Conservation (phyloP, 2,888 invertebrate species). For the Priapulus caudatus region DNA sequence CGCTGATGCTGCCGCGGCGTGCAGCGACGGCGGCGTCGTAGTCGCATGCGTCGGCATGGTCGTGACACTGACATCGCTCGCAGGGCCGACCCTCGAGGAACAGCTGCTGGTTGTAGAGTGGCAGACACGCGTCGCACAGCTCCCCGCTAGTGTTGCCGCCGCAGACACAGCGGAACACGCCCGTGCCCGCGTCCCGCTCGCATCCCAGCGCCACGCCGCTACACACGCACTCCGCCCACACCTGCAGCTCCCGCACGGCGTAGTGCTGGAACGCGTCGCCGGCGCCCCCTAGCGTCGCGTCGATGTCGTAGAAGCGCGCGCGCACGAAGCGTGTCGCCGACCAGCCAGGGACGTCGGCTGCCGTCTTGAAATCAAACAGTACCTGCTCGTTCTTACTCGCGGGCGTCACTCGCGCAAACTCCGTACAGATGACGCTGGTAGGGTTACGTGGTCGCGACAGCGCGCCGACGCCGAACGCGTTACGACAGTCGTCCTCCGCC, state of each 20-base stretch:
- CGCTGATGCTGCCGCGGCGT: background rate
- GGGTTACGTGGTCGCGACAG: conserved; percentile 15
- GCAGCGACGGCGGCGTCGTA: background rate
- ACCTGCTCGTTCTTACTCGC: conserved; percentile 11
- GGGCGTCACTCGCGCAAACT: conserved; percentile 13
- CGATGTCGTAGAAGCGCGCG: conserved; percentile 25
- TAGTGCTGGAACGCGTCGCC: conserved; percentile 26
- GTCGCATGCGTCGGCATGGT: background rate
- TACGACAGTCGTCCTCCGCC: conserved; percentile 18
- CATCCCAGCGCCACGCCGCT: conserved; percentile 25
- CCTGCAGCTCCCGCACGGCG: conserved; percentile 24
- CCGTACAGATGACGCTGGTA: conserved; percentile 19
- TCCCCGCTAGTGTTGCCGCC: conserved; percentile 26
- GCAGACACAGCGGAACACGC: conserved; percentile 27
- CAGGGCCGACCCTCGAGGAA: conserved; percentile 23
- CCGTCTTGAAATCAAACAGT: conserved; percentile 9
- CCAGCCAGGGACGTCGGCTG: conserved; percentile 19
- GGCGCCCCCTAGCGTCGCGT: conserved; percentile 20
- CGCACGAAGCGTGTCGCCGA: conserved; percentile 19
- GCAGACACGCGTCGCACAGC: conserved; percentile 25
- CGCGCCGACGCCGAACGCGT: conserved; percentile 16
- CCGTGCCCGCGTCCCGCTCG: conserved; percentile 18
- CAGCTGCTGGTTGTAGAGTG: conserved; percentile 25
- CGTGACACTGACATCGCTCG: conserved; percentile 18
- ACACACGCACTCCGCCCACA: conserved; percentile 28